phyloP scores from a whole-genome alignment of 1,140 invertebrate species.

The Camponotus floridanus region DNA sequence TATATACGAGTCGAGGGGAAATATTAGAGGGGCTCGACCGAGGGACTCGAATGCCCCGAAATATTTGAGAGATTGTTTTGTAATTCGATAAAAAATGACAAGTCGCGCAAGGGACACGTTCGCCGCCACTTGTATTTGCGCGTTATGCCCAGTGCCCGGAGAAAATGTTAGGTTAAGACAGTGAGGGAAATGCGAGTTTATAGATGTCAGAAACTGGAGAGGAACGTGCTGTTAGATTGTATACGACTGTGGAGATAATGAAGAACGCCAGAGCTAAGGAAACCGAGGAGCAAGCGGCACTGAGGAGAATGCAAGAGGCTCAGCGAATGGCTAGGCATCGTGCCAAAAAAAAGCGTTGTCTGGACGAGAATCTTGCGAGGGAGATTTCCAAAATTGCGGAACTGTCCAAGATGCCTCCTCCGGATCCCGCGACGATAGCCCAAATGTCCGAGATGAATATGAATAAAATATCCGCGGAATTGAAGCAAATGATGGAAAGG shows the following conservation, averaged over 20 bases:
- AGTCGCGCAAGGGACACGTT: slow-evolving; percentile 31
- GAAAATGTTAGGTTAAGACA: slow-evolving; percentile 73
- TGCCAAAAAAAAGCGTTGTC: slow-evolving; percentile 84
- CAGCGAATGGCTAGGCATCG: slow-evolving; percentile 85
- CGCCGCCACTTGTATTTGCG: slow-evolving; percentile 14
- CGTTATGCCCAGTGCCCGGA: slow-evolving; percentile 68
- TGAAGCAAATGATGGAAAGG: slow-evolving; percentile 86
- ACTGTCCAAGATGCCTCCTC: slow-evolving; percentile 81
- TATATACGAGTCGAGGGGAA: neutral
- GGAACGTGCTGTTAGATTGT: slow-evolving; percentile 81
- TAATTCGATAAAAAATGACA: slow-evolving; percentile 58
- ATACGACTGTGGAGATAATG: slow-evolving; percentile 82
- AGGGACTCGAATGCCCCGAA: neutral
- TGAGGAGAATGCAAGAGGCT: slow-evolving; percentile 85
- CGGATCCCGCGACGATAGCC: slow-evolving; percentile 82
- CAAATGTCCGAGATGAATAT: slow-evolving; percentile 86
- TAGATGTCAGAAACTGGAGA: slow-evolving; percentile 83
- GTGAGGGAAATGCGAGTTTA: slow-evolving; percentile 77
- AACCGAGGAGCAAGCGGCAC: slow-evolving; percentile 82
- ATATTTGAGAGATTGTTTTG: neutral
- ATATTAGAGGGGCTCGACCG: neutral
- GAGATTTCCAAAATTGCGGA: slow-evolving; percentile 85
- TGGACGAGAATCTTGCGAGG: slow-evolving; percentile 84
- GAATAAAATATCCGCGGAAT: slow-evolving; percentile 85
- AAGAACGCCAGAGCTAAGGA: slow-evolving; percentile 84